These are phyloP conservation scores for Himalopsyche japonica DNA, from an alignment of 2,888 invertebrate species.

Conservation along the genomic window DNA sequence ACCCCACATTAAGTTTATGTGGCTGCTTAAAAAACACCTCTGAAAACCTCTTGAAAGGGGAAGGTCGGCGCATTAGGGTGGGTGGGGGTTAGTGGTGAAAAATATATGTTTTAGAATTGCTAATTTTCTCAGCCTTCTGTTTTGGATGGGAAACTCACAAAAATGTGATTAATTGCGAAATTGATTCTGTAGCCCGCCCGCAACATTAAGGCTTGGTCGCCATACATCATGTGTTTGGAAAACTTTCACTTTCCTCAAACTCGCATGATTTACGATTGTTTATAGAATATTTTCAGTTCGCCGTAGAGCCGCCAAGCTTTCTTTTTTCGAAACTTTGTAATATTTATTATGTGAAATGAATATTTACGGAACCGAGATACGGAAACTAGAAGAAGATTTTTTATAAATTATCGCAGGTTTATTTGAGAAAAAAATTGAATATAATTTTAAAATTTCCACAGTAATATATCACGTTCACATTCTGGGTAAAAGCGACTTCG, in stretches of 20 bases:
- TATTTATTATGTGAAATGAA: neutral
- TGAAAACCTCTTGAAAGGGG: slow-evolving; percentile 5
- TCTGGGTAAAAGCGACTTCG: too few relatives aligned
- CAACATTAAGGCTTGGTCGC: slow-evolving; percentile 18
- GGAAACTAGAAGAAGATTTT: neutral
- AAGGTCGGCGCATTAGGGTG: slow-evolving; percentile 15
- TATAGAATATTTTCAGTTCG: slow-evolving; percentile 15
- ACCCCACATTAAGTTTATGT: slow-evolving; percentile 42
- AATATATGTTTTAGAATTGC: slow-evolving; percentile 23
- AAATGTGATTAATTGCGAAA: slow-evolving; percentile 26
- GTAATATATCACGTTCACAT: too few relatives aligned
- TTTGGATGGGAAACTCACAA: slow-evolving; percentile 19
- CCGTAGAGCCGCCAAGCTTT: neutral
- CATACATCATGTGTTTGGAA: neutral
- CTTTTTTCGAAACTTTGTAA: slow-evolving; percentile 5
- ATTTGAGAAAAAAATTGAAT: neutral
- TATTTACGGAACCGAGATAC: neutral
- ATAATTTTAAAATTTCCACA: neutral
- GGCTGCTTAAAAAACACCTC: slow-evolving; percentile 52
- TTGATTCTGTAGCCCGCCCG: slow-evolving; percentile 35
- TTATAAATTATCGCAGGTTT: neutral
- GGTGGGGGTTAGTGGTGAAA: slow-evolving; percentile 13
- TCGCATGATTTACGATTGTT: slow-evolving; percentile 22
- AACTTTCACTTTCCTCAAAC: slow-evolving; percentile 10
- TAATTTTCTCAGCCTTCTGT: slow-evolving; percentile 23